Conservation (phyloP, 23 tunicate species). For the Corella eumyota region DNA sequence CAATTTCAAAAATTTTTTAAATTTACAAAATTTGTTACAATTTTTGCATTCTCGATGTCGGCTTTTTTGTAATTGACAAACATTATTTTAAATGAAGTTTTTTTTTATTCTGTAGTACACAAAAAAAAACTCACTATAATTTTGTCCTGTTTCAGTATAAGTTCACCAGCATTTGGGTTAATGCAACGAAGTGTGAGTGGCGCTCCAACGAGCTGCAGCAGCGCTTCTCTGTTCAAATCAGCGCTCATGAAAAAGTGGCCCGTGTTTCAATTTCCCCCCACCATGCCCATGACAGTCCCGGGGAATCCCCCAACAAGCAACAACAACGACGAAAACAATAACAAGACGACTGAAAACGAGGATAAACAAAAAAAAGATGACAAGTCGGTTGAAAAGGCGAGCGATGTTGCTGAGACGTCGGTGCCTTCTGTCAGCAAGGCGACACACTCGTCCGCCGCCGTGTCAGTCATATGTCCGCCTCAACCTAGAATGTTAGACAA, state of each 20-base stretch:
- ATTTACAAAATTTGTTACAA: not conserved
- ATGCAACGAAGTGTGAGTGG: conserved; percentile 18
- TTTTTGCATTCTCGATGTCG: too few relatives aligned
- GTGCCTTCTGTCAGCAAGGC: not conserved
- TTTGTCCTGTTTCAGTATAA: not conserved
- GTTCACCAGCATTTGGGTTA: conserved; percentile 25
- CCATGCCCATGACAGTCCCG: conserved; percentile 1
- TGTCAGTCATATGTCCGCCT: conserved; percentile 25
- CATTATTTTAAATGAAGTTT: not conserved
- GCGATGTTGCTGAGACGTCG: conserved; percentile 7
- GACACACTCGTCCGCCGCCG: conserved; percentile 20
- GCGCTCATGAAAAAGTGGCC: conserved; percentile 70
- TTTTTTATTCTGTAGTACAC: not conserved
- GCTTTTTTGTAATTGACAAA: too few relatives aligned
- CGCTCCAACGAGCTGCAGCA: conserved; percentile 24
- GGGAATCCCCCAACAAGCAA: conserved; percentile 5
- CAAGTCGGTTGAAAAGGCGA: not conserved
- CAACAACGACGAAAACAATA: not conserved
- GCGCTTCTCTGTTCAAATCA: conserved; percentile 70
- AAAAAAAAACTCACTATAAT: not conserved
- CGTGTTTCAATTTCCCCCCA: conserved; percentile 83
- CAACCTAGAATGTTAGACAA: conserved; percentile 5
- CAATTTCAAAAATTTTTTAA: not conserved
- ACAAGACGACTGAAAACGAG: not conserved
- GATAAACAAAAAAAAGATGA: not conserved